A percentile compares a stretch with the other conserved stretches of the same genome.
Conservation (phyloP, 2,113 vertebrate species). For the Pantherophis guttatus region DNA sequence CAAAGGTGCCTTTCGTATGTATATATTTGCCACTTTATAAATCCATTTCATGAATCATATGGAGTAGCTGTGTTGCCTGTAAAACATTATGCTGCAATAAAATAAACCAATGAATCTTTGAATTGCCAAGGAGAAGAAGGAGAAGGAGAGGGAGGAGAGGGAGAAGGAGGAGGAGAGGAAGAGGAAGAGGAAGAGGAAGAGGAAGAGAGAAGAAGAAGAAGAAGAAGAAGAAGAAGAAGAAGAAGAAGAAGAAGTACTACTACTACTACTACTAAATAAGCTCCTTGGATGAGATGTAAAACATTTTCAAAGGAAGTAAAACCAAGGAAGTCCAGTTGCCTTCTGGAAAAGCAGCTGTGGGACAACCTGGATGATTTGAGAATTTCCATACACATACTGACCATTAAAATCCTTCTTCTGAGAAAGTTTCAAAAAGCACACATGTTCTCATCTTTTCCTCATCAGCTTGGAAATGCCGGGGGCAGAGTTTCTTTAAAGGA, state of each 20-base stretch:
- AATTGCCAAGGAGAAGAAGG: too few relatives aligned
- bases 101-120: too few relatives aligned
- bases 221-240: too few relatives aligned
- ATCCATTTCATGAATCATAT: too few relatives aligned
- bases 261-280: not conserved
- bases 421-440: not conserved
- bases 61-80: too few relatives aligned
- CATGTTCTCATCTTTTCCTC: not conserved
- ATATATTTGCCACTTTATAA: too few relatives aligned
- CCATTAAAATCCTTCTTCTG: not conserved
- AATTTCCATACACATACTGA: not conserved
- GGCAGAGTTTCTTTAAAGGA: not conserved
- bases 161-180: too few relatives aligned
- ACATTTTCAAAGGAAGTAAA: not conserved
- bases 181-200: too few relatives aligned
- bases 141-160: too few relatives aligned
- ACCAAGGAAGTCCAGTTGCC: not conserved
- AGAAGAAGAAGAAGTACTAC: not conserved
- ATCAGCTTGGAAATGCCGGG: rapidly evolving
- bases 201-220: too few relatives aligned
- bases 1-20: not conserved
- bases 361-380: not conserved
- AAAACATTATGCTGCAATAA: too few relatives aligned
- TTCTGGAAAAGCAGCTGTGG: not conserved
- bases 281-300: not conserved